Percentiles rank a stretch among this genome's conserved stretches.
Evolutionary conservation across 2,888 invertebrate species (phyloP).

Genomic region (Catocala sponsa): DNA sequence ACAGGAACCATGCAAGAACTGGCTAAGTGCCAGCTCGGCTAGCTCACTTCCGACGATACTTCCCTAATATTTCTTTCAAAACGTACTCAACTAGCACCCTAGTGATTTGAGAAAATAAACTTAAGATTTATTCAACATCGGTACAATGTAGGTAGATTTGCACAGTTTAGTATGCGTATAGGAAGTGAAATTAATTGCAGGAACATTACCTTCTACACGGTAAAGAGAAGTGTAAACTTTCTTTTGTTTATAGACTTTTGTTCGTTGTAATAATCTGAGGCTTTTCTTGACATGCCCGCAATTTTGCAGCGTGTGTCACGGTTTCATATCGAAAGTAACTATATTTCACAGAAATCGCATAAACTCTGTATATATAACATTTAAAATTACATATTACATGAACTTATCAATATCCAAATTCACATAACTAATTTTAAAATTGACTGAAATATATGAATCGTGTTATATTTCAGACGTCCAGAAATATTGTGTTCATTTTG

Average conservation of each 20-base stretch:
- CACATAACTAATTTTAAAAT: too few species aligned
- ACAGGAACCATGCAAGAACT: conserved; percentile 50
- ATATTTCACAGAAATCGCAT: too few species aligned
- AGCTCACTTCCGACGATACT: conserved; percentile 59
- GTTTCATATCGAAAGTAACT: too few species aligned
- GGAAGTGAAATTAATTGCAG: conserved; percentile 1
- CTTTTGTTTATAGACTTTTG: too few species aligned
- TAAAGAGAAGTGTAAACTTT: too few species aligned
- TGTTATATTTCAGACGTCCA: conserved; percentile 23
- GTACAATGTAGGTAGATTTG: conserved; percentile 15
- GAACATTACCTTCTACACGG: too few species aligned
- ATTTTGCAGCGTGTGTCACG: too few species aligned
- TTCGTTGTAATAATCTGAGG: too few species aligned
- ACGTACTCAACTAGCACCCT: conserved; percentile 36
- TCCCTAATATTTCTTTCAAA: conserved; percentile 61
- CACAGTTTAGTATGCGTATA: conserved; percentile 4
- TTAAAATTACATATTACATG: neutral
- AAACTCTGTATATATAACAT: neutral
- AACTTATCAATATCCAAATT: too few species aligned
- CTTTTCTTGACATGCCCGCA: too few species aligned
- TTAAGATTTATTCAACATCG: conserved; percentile 42
- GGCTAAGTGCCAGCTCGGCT: conserved; percentile 59
- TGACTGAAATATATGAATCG: conserved; percentile 13
- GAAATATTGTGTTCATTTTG: conserved; percentile 52
- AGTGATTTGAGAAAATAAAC: conserved; percentile 56